Evolutionary conservation across 2,888 invertebrate genomes (phyloP), one percentile per base, ranked within the genome.

Genomic region (Caradrina kadenii): DNA sequence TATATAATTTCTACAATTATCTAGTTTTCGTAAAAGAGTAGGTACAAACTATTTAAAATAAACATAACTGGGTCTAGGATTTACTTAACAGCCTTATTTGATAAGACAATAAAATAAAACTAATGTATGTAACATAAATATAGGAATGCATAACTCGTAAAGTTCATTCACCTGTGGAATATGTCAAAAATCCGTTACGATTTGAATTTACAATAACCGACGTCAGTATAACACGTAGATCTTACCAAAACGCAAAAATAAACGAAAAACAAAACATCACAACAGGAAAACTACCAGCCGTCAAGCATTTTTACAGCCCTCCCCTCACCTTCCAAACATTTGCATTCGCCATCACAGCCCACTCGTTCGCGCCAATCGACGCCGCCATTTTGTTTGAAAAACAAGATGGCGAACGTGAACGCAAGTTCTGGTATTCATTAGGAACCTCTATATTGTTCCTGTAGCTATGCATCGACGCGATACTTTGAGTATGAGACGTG

Each of bases 321-420:
- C 94, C 95, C 95, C 96, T 96, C 96, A 96, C 96, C 96, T 96
- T 96, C 96, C 96, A 96, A 73, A 93, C 91, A 86, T 89, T 92
- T 83, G 93, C 90, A 81, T 94, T 95, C 86, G 94, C 93, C 90
- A 94, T 92, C 76, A 94, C 89, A 84, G 94, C 93, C 96, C 96
- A 96, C 84, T 95, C 96, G 91, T 94, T 95, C 81, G 92, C 92
- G 91, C 95, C 94, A 90, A 93, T 92, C 74, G 95, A 93, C 75
- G 95, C 92, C 85, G 94, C 93, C 96, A 96, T 96, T 76, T 96
- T 96, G 90, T 95, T 96, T 0, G 96, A 96, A 70, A 95, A 96
- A 90, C 95, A 96, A 93, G 96, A 96, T 93, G 96, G 96, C 92
- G 96, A 96, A 82, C 96, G 94, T 80, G 96, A 96, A 73, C 96